Evolutionary conservation across 2,888 invertebrate genomes (phyloP), one percentile per base, ranked within the genome.

Genomic region (Strigamia maritima): DNA sequence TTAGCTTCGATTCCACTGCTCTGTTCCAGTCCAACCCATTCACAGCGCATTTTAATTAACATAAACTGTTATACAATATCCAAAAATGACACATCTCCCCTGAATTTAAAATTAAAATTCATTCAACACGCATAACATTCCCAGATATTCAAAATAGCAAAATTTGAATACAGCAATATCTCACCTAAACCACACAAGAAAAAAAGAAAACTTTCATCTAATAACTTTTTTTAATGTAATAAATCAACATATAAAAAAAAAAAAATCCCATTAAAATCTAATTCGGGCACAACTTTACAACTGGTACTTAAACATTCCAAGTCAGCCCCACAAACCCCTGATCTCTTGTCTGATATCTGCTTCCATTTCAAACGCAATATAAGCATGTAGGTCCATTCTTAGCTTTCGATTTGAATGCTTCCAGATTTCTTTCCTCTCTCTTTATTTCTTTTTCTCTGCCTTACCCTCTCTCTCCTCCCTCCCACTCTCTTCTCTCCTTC

Each of bases 291-390:
- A 54, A 54, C 7, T 54, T 54, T 54, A 54, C 54, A 54, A 54
- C 19, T 19, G 19, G 54, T 54, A 54, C 54, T 54, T 54, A 54
- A 54, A 54, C 54, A 54, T 54, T 54, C 54, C 54, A 54, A 19
- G 54, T 19, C n/a, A 2, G 54, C 54, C 19, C 22, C 54, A 8
- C n/a, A 54, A n/a, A 12, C 54, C 54, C 54, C 54, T 54, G 54
- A 54, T 54, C 54, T 54, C 54, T 54, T 54, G 54, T 54, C 54
- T 54, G 54, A 54, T 54, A 54, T 54, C 54, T 54, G 54, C 54
- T 54, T 54, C 54, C 54, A 54, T 54, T 54, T 22, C 54, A 54
- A 54, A 54, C n/a, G 54, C 54, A 54, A 54, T 54, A 54, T 54
- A 54, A 54, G 54, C 54, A 54, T 54, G 54, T 54, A 54, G 54